A percentile compares a stretch with the other conserved stretches of the same genome.
Conservation (phyloP, 2,888 invertebrate species). For the Yponomeuta malinellus region DNA sequence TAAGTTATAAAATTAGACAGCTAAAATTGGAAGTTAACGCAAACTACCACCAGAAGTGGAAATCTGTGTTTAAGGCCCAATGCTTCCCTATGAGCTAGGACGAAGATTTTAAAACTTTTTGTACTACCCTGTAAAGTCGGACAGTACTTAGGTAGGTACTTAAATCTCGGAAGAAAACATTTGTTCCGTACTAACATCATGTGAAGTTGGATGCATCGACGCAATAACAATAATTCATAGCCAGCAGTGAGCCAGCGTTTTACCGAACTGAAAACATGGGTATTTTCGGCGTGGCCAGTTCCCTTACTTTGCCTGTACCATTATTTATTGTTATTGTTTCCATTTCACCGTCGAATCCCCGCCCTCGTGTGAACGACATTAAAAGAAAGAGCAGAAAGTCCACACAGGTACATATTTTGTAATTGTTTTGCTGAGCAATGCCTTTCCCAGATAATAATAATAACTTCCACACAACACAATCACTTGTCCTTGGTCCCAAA, state of each 20-base stretch:
- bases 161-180: background rate
- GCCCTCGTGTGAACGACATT: slow-evolving; percentile 13
- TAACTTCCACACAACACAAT: too few relatives aligned
- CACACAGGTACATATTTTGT: background rate
- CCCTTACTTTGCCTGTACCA: slow-evolving; percentile 36
- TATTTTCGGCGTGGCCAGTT: slow-evolving; percentile 20
- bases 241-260: background rate
- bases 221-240: background rate
- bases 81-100: too few relatives aligned
- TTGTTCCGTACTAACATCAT: background rate
- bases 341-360: slow-evolving; percentile 34
- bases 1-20: too few relatives aligned
- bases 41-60: too few relatives aligned
- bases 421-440: too few relatives aligned
- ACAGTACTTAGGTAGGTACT: background rate
- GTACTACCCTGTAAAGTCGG: too few relatives aligned
- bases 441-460: too few relatives aligned
- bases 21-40: too few relatives aligned
- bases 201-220: background rate
- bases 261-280: slow-evolving; percentile 15
- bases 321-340: slow-evolving; percentile 62
- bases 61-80: too few relatives aligned
- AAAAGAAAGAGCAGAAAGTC: background rate
- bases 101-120: too few relatives aligned
- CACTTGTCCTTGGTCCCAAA: too few relatives aligned